Percentiles rank a stretch among this genome's conserved stretches.
Evolutionary conservation across 2,113 vertebrate genomes (phyloP).

Genomic region (Haemorhous mexicanus): DNA sequence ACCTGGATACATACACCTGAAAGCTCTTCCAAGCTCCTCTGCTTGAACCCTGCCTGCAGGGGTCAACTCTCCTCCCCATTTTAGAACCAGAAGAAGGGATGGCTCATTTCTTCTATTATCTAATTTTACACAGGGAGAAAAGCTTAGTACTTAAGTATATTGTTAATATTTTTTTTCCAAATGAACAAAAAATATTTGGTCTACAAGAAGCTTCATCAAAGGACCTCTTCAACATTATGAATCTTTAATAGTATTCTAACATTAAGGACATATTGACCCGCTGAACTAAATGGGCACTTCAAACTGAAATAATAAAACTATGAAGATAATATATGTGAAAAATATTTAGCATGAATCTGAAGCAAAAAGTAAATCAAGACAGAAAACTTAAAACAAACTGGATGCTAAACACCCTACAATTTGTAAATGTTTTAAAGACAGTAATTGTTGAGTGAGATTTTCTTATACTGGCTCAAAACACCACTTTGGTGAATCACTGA

Average conservation of each 20-base stretch:
- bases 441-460: background rate
- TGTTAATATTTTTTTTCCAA: background rate
- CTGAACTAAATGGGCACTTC: background rate
- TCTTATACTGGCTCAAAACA: background rate
- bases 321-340: background rate
- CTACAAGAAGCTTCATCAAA: background rate
- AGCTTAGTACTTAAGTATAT: background rate
- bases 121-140: constrained; percentile 38
- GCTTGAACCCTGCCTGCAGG: constrained; percentile 90
- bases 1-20: constrained; percentile 91
- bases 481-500: background rate
- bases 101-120: constrained; percentile 85
- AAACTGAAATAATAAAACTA: background rate
- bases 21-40: constrained; percentile 88
- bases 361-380: background rate
- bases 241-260: background rate
- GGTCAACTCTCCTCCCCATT: constrained; percentile 90
- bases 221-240: background rate
- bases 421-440: background rate
- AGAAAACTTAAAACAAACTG: background rate
- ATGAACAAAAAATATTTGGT: background rate
- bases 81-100: constrained; percentile 85
- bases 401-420: background rate
- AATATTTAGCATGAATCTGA: background rate
- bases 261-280: background rate